These are phyloP conservation scores for Cathartes aura DNA, from an alignment of 2,113 vertebrate species.

Conservation along the genomic window DNA sequence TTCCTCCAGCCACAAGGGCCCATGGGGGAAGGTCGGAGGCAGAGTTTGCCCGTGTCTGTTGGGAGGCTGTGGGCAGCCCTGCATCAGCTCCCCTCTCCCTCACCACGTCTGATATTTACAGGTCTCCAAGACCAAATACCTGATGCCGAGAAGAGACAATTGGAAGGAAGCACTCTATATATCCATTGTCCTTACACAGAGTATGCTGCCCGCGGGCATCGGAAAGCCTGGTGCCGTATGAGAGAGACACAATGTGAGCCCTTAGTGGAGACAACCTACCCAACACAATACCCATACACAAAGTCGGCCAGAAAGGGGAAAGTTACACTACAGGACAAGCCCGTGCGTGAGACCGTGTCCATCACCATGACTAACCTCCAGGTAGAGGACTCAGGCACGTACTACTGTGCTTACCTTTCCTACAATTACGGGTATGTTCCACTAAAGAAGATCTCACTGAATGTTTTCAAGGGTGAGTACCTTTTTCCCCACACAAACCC, in stretches of 20 bases:
- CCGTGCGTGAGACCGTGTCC: accelerated
- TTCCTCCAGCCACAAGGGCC: background rate
- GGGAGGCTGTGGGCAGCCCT: background rate
- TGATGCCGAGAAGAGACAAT: background rate
- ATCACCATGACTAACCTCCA: conserved; percentile 53
- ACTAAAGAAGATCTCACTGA: conserved; percentile 1
- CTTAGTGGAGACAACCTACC: accelerated
- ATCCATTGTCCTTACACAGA: conserved; percentile 34
- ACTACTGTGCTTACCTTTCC: conserved; percentile 8
- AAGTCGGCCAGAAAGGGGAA: accelerated
- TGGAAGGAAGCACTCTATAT: conserved; percentile 25
- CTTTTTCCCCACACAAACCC: background rate
- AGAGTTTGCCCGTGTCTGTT: accelerated
- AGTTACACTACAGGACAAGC: accelerated
- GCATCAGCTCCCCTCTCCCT: background rate
- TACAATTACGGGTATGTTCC: accelerated
- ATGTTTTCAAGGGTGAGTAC: conserved; percentile 69
- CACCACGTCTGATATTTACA: background rate
- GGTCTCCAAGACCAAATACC: background rate
- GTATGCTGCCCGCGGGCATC: accelerated
- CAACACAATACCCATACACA: accelerated
- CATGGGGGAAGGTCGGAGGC: accelerated
- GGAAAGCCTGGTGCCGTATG: background rate
- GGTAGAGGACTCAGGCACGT: conserved; percentile 52
- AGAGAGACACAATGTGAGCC: accelerated